Evolutionary conservation across 2,797 vertebrate species (phyloP).

Genomic region (Leucoraja ocellata): DNA sequence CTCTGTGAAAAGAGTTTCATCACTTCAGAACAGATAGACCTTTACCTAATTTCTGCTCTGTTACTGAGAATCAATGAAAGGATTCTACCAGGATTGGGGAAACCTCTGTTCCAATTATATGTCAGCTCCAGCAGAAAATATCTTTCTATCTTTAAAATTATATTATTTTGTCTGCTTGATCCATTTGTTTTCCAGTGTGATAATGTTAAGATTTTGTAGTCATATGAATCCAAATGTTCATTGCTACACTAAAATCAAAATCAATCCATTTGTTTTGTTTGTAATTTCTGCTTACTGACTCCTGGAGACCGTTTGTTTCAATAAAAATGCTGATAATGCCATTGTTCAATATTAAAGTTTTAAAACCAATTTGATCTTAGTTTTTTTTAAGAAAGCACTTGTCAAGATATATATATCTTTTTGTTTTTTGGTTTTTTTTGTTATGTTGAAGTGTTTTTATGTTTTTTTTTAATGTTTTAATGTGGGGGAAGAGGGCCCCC

Average conservation of each 20-base stretch:
- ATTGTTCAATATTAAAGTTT: not conserved
- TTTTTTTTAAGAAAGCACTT: not conserved
- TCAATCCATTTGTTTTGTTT: not conserved
- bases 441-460: no score
- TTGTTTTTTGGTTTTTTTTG: no score
- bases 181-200: not conserved
- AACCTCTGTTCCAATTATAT: not conserved
- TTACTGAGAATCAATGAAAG: not conserved
- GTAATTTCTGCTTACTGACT: not conserved
- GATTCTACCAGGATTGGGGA: not conserved
- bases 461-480: no score
- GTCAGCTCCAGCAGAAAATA: not conserved
- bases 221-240: not conserved
- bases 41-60: not conserved
- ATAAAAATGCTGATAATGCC: not conserved
- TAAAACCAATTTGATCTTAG: not conserved
- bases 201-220: not conserved
- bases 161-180: not conserved
- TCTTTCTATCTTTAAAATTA: not conserved
- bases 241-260: not conserved
- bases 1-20: not conserved
- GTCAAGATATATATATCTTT: no score
- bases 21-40: not conserved
- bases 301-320: not conserved
- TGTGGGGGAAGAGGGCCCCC: no score